phyloP scores from a whole-genome alignment of 2,888 invertebrate species.

The Eilema depressum region DNA sequence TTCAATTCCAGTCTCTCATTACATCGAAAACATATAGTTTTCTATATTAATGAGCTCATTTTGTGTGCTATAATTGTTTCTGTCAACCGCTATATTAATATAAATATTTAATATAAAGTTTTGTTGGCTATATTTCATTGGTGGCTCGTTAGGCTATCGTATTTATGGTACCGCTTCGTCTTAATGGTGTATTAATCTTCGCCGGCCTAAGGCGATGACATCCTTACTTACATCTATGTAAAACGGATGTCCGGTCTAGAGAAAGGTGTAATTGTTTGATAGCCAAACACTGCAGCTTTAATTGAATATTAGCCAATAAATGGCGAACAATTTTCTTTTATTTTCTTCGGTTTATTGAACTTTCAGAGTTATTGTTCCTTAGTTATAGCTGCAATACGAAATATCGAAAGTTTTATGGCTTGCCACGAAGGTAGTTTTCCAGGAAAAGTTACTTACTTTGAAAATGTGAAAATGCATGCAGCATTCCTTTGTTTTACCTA shows the following conservation, averaged over 20 bases:
- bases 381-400: constrained; percentile 17
- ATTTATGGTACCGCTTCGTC: constrained; percentile 50
- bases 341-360: constrained; percentile 33
- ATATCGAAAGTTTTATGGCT: constrained; percentile 13
- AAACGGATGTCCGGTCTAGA: constrained; percentile 74
- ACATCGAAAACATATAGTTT: constrained; percentile 43
- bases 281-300: constrained; percentile 48
- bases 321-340: constrained; percentile 33
- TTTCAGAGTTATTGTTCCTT: constrained; percentile 36
- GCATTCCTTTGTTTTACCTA: background rate
- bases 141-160: constrained; percentile 49
- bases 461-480: background rate
- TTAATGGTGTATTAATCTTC: constrained; percentile 65
- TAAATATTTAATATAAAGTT: constrained; percentile 53
- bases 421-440: constrained; percentile 12
- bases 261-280: constrained; percentile 75
- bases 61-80: constrained; percentile 50
- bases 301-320: constrained; percentile 25
- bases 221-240: constrained; percentile 63
- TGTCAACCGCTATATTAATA: constrained; percentile 50
- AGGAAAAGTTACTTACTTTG: background rate
- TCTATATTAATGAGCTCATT: constrained; percentile 51
- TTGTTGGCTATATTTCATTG: constrained; percentile 52
- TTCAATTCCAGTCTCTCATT: constrained; percentile 39
- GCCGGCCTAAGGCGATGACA: constrained; percentile 67